phyloP scores from a whole-genome alignment of 53 echinoderm and acorn worm species.

The Echinometra lucunter region DNA sequence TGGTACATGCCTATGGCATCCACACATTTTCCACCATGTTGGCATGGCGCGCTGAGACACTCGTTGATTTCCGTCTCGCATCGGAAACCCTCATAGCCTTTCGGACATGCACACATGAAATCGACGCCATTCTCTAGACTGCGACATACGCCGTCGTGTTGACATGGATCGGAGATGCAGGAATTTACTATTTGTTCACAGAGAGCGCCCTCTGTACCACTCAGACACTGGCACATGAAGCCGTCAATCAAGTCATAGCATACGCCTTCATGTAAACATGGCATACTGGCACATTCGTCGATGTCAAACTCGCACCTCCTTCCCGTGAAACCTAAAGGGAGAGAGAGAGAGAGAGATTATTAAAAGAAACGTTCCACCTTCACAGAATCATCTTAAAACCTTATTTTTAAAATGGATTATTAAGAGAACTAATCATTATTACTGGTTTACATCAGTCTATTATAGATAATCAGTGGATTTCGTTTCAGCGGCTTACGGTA shows the following conservation, averaged over 20 bases:
- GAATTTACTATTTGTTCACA: conserved; percentile 82
- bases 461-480: no score
- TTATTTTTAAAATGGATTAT: no score
- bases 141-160: conserved; percentile 79
- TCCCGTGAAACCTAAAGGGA: conserved; percentile 83
- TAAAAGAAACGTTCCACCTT: no score
- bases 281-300: conserved; percentile 88
- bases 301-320: conserved; percentile 78
- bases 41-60: conserved; percentile 85
- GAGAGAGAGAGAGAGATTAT: no score
- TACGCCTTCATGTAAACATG: conserved; percentile 80
- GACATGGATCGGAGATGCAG: conserved; percentile 86
- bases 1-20: conserved; percentile 82
- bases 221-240: conserved; percentile 79
- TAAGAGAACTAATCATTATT: no score
- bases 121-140: conserved; percentile 29
- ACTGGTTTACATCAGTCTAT: no score
- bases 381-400: no score
- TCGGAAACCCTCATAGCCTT: conserved; percentile 78
- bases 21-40: conserved; percentile 91
- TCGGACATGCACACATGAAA: conserved; percentile 79
- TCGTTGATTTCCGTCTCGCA: conserved; percentile 87
- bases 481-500: no score
- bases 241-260: conserved; percentile 81
- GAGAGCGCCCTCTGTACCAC: conserved; percentile 78